Conservation (phyloP, 2,113 vertebrate genomes). For the Tachycineta bicolor region DNA sequence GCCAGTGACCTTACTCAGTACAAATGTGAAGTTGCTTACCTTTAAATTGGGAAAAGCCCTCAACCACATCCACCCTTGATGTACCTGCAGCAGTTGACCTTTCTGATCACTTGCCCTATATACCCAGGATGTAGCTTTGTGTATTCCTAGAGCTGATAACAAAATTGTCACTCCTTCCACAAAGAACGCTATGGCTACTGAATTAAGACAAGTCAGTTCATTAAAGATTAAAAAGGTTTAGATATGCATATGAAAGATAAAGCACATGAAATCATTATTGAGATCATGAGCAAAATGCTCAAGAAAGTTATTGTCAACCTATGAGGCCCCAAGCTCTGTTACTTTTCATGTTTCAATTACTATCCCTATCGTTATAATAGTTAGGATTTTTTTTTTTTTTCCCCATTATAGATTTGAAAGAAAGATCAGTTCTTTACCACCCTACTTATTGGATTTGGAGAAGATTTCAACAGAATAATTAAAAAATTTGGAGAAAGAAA, state of each 20-base stretch:
- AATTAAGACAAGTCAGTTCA: slow-evolving; percentile 9
- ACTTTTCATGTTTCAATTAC: not conserved
- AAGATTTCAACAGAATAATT: not conserved
- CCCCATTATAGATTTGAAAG: not conserved
- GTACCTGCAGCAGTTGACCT: not conserved
- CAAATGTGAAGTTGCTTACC: not conserved
- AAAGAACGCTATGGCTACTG: not conserved
- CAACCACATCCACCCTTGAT: not conserved
- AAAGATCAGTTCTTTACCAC: not conserved
- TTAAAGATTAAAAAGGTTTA: slow-evolving; percentile 31
- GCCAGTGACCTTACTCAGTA: not conserved
- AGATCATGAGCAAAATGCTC: not conserved
- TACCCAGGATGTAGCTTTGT: not conserved
- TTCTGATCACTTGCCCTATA: not conserved
- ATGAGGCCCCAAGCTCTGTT: not conserved
- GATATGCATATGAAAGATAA: slow-evolving; percentile 15
- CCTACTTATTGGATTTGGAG: not conserved
- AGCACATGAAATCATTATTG: not conserved
- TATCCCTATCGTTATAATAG: not conserved
- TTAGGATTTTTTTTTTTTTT: not conserved
- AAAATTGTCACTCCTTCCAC: not conserved
- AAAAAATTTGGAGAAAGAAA: not conserved
- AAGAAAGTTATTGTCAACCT: not conserved
- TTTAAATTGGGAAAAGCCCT: not conserved
- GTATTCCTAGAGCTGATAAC: not conserved